Percentiles rank a stretch among this genome's conserved stretches.
Conservation (phyloP, 2,888 invertebrate species). For the Psylliodes chrysocephalus region DNA sequence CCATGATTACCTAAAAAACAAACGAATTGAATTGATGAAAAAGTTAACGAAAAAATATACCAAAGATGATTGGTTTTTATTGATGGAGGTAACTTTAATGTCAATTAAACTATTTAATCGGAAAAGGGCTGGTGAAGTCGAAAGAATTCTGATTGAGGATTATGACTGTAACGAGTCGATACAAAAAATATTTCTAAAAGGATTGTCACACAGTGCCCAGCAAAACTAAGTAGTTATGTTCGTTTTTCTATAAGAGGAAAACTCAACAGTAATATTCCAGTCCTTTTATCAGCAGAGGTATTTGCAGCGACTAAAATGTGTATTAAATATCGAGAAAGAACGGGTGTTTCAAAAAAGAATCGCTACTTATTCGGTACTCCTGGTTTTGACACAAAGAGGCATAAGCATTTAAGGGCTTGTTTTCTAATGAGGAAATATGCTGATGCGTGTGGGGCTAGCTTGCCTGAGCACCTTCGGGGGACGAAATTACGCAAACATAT, state of each 20-base stretch:
- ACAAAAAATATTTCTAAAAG: background rate
- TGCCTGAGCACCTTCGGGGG: no score
- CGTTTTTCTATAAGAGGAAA: slow-evolving; percentile 27
- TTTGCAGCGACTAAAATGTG: slow-evolving; percentile 12
- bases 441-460: no score
- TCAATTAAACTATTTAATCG: slow-evolving; percentile 33
- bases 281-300: slow-evolving; percentile 20
- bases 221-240: slow-evolving; percentile 24
- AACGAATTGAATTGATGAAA: no score
- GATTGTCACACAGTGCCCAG: background rate
- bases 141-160: slow-evolving; percentile 33
- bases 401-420: slow-evolving; percentile 42
- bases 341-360: slow-evolving; percentile 30
- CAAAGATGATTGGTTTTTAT: background rate
- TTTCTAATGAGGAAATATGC: no score
- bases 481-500: no score
- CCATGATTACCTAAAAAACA: no score
- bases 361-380: slow-evolving; percentile 24
- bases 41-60: no score
- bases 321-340: slow-evolving; percentile 17
- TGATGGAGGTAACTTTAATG: slow-evolving; percentile 16
- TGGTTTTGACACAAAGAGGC: background rate
- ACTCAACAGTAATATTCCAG: slow-evolving; percentile 29
- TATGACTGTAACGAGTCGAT: slow-evolving; percentile 21
- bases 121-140: slow-evolving; percentile 28